Evolutionary conservation across 64 coral and sea anemone species (phyloP), one percentile per base, ranked within the genome.

Genomic region (Pocillopora damicornis): DNA sequence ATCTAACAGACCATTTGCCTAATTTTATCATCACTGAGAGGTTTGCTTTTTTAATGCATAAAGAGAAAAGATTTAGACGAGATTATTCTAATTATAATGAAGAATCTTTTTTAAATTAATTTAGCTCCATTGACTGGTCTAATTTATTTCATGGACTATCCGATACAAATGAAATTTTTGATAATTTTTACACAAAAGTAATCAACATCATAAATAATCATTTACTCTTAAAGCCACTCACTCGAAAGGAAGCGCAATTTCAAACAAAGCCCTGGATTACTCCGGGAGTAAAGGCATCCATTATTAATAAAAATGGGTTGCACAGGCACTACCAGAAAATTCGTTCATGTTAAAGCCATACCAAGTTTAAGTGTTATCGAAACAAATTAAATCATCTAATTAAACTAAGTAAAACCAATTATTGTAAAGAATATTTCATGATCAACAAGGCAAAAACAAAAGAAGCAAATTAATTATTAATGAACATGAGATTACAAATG

Each of bases 1-100:
- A 88, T 60, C 68, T 92, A 57, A 88, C 86, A 65, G 91, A 92
- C 76, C 86, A 88, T 58, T 26, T 91, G 45, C 89, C 89, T 25
- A 91, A 76, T 64, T 38, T 76, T 37, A 45, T 88, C 22, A 88
- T 77, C 77, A 64, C 77, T 38, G 71, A 87, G 42, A 35, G 73
- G 20, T 23, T 13, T 74, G 35, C 60, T 20, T 62, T 75, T 6
- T 18, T 38, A 22, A 62, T 63, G 25, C 37, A 17, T 59, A 76
- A 88, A 63, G 76, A 80, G 26, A 89, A 89, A 80, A 69, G 80
- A 18, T 73, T 58, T 58, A 63, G 34, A 12, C 76, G 66, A 66
- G 77, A 81, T 58, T 89, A 59, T 57, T 81, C 76, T 18, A 89
- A 78, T 35, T 9, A 77, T 36, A 65, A 88, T 88, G 75, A 88